These are phyloP conservation scores for Virgularia gustaviana DNA, from an alignment of 92 coral and sea anemone genomes.

Conservation along the genomic window DNA sequence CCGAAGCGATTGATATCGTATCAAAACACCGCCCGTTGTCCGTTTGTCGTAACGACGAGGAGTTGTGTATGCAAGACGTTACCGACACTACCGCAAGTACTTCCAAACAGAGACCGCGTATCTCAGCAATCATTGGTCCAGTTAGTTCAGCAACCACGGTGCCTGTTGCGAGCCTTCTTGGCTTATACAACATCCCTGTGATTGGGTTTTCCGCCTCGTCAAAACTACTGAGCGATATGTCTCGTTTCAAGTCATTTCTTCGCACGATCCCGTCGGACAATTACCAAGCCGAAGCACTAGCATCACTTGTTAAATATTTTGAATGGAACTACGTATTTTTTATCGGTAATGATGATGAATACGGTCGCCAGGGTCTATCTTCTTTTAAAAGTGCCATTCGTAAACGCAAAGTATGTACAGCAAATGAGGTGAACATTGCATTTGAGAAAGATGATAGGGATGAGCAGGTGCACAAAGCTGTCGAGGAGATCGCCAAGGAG, in stretches of 20 bases:
- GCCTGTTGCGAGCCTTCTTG: slow-evolving; percentile 79
- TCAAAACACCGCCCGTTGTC: slow-evolving; percentile 84
- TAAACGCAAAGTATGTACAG: slow-evolving; percentile 68
- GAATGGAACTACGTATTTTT: slow-evolving; percentile 87
- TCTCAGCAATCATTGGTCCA: slow-evolving; percentile 85
- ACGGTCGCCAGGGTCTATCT: slow-evolving; percentile 89
- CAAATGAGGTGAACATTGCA: slow-evolving; percentile 73
- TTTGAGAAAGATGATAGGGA: slow-evolving; percentile 59
- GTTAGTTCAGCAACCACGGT: slow-evolving; percentile 80
- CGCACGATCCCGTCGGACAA: slow-evolving; percentile 93
- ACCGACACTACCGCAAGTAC: background rate
- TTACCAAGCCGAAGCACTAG: slow-evolving; percentile 91
- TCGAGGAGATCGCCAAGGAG: slow-evolving; percentile 46
- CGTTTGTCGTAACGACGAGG: slow-evolving; percentile 59
- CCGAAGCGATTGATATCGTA: slow-evolving; percentile 73
- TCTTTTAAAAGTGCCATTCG: slow-evolving; percentile 74
- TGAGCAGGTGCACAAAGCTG: slow-evolving; percentile 42
- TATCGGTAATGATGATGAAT: slow-evolving; percentile 86
- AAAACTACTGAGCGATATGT: slow-evolving; percentile 80
- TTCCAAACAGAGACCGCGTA: too few species aligned
- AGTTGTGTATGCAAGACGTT: slow-evolving; percentile 47
- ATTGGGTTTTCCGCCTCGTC: slow-evolving; percentile 88
- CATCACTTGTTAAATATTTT: slow-evolving; percentile 65
- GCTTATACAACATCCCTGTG: slow-evolving; percentile 79
- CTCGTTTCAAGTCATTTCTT: slow-evolving; percentile 77